These are phyloP conservation scores for Anas platyrhynchos DNA, from an alignment of 2,113 vertebrate species.

Conservation along the genomic window DNA sequence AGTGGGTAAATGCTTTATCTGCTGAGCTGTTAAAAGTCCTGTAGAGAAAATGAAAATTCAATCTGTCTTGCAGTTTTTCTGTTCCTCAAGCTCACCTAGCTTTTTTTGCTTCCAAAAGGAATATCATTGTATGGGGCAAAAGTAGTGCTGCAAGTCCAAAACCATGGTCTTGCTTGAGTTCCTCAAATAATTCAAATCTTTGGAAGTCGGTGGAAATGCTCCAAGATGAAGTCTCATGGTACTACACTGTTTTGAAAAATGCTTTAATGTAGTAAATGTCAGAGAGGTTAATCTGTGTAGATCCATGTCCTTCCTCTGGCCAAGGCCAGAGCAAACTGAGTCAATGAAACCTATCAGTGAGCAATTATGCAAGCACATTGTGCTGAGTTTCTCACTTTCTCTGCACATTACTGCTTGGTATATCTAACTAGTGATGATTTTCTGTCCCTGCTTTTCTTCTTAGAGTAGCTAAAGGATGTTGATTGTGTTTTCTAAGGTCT, in stretches of 20 bases:
- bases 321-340: not conserved
- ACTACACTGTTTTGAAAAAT: not conserved
- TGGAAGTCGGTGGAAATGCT: not conserved
- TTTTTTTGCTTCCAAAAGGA: slow-evolving; percentile 32
- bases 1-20: slow-evolving; percentile 18
- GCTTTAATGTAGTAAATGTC: not conserved
- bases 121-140: not conserved
- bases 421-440: not conserved
- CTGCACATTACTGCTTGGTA: not conserved
- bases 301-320: not conserved
- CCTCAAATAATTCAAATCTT: not conserved
- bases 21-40: slow-evolving; percentile 58
- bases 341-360: not conserved
- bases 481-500: not conserved
- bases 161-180: not conserved
- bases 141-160: rapidly evolving
- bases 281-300: not conserved
- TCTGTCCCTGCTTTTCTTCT: not conserved
- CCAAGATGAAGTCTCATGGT: rapidly evolving
- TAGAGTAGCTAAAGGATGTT: not conserved
- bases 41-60: slow-evolving; percentile 53
- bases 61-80: slow-evolving; percentile 39
- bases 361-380: not conserved
- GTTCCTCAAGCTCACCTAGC: not conserved
- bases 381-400: not conserved